Evolutionary conservation across 92 coral and sea anemone species (phyloP), one percentile per base, ranked within the genome.

Genomic region (Phenganax stokvisi): DNA sequence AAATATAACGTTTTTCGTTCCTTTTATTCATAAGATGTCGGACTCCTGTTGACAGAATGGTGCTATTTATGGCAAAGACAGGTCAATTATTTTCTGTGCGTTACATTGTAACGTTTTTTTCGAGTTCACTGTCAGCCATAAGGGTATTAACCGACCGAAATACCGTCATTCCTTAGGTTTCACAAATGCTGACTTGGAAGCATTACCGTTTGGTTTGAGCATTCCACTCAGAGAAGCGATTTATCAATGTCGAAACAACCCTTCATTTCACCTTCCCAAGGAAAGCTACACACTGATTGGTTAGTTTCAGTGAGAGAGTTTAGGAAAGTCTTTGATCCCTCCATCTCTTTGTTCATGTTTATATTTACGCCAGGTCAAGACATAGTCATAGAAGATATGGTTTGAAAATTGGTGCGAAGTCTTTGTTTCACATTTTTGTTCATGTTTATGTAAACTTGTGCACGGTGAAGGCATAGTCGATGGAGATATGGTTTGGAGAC

Each of bases 191-290:
- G 98, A 93, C 74, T 80, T 93, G 76, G 98, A 93, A 63, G 78
- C 97, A 28, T 76, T 93, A 65, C 98, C 98, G n/a, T 89, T 88
- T 81, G 98, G 98, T 70, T 91, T 91, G 13, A 88, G 89, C 52
- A 54, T 85, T 51, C 98, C 97, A 10, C 51, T 93, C 55, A 88
- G 91, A 77, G 97, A 93, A 84, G 97, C 98, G 28, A 85, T 93
- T 76, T 97, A 93, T 71, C 89, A 88, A 57, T 89, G 94, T 71
- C 87, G 90, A 4, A 84, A 76, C 28, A 80, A 90, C 9, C 98
- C 98, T 11, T 93, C 98, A 28, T 88, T 89, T 53, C 85, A 77
- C 58, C 88, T 93, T 44, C 88, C 98, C 10, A 74, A 80, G 51
- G 89, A 81, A 53, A 96, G 97, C 20, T 93, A 91, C 73, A 56